Evolutionary conservation across 1,140 invertebrate genomes (phyloP), one percentile per base, ranked within the genome.

Genomic region (Argopecten irradians): DNA sequence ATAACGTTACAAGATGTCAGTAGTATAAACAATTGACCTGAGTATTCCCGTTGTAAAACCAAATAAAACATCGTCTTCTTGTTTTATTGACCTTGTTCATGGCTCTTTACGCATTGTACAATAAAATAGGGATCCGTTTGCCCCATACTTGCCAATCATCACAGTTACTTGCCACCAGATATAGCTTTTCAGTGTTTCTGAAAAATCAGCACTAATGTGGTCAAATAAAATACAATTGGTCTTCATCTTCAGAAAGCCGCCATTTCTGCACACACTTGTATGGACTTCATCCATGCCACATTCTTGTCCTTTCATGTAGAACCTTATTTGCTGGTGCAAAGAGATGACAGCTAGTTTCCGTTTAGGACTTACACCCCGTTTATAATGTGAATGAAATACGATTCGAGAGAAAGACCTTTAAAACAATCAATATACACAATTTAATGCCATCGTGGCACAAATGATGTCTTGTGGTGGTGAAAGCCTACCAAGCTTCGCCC

Each of bases 401-500:
- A 71, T 28, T 28, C 19, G 16, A 71, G 28, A 71, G 16, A 3
- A 5, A 71, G 28, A 11, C 55, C 13, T 5, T 28, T 22, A 71
- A 28, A 71, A 71, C 55, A 71, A 71, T 71, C 55, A n/a, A 71
- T 71, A 71, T 28, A 71, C n/a, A 71, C 22, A 71, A 28, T 28
- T 71, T 71, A 71, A 71, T 28, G 55, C 5, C 55, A 71, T 71
- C n/a, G 55, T 71, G 55, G 55, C 55, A 71, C 55, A 71, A 71
- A 71, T 71, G 55, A n/a, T 5, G 1, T 71, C 28, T 71, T 28
- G 55, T 16, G 13, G 5, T 71, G 22, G n/a, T 8, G 28, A n/a
- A n/a, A 28, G 55, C 28, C 55, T 71, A n/a, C 28, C 55, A 71
- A 71, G 55, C 55, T 71, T 71, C 22, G 16, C n/a, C 13, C 13